Evolutionary conservation across 2,113 vertebrate species (phyloP), one percentile per base, ranked within the genome.

Genomic region (Emydocephalus ijimae): DNA sequence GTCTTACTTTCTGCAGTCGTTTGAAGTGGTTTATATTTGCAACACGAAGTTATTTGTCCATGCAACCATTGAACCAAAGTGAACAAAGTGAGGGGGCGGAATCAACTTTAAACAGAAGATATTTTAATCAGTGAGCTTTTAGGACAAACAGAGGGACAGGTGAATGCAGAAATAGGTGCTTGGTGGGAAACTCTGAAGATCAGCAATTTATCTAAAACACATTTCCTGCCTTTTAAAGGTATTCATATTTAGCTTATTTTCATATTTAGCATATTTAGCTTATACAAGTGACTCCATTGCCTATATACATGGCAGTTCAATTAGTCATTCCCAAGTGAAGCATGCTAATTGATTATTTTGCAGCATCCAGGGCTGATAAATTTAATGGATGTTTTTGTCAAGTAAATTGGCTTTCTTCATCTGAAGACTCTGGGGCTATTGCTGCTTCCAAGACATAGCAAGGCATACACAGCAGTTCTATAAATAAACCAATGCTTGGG

Each of bases 291-390:
- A 96, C 93, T 96, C 95, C 95, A 91, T 93, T 95, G 94, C 93
- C 93, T 29, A 61, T 90, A 88, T 94, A 93, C 96, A 97, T 96
- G 96, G 96, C 93, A 96, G 93, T 92, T 95, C 94, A 96, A 96
- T 97, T 96, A 97, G 95, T 96, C 94, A 96, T 94, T 96, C 96
- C 94, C 92, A 96, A 96, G 93, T 92, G 95, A 95, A 96, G 86
- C 94, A 94, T 91, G 95, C 93, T 96, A 97, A 97, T 96, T 96
- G 96, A 97, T 96, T 97, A 93, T 94, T 96, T 97, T 97, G 96
- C 89, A 93, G 94, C 94, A 69, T 96, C 93, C 90, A 55, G 50
- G 95, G 95, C 86, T 95, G 95, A 96, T 96, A 97, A 97, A 97
- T 85, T 94, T 97, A 98, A 97, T 97, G 95, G 96, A 96, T 96